phyloP scores from a whole-genome alignment of 2,113 vertebrate genomes.

The Arvicanthis niloticus region DNA sequence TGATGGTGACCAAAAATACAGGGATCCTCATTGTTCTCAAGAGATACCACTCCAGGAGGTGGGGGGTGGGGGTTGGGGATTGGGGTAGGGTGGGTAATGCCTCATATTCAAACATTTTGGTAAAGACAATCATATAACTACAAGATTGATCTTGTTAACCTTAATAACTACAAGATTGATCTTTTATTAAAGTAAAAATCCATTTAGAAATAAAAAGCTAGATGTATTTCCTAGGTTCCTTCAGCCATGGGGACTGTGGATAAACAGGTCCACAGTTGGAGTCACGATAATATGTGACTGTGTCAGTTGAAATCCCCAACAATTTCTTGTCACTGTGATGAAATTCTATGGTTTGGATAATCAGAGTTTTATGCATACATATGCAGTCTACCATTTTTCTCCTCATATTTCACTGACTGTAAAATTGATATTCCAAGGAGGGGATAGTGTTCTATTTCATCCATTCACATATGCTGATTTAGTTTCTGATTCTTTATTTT shows the following conservation, averaged over 20 bases:
- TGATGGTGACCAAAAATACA: background rate
- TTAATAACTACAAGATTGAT: too few relatives aligned
- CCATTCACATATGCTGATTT: background rate
- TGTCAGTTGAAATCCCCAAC: background rate
- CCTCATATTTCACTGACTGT: background rate
- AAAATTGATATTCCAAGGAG: too few relatives aligned
- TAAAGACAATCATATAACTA: background rate
- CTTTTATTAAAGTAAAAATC: slow-evolving; percentile 8
- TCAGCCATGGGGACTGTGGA: background rate
- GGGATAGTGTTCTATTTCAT: background rate
- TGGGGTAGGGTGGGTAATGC: background rate
- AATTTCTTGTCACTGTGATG: background rate
- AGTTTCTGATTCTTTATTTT: background rate
- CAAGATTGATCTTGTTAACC: too few relatives aligned
- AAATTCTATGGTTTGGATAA: background rate
- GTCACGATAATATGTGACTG: background rate
- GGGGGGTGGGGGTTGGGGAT: background rate
- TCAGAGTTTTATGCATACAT: background rate
- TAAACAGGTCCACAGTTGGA: fast-evolving
- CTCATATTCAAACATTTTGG: background rate
- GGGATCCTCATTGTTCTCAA: background rate
- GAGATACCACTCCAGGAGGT: background rate
- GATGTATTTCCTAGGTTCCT: background rate
- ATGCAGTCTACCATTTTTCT: background rate
- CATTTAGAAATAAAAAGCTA: background rate